These are phyloP conservation scores for Mesembrinibis cayennensis DNA, from an alignment of 2,113 vertebrate species.

Conservation along the genomic window DNA sequence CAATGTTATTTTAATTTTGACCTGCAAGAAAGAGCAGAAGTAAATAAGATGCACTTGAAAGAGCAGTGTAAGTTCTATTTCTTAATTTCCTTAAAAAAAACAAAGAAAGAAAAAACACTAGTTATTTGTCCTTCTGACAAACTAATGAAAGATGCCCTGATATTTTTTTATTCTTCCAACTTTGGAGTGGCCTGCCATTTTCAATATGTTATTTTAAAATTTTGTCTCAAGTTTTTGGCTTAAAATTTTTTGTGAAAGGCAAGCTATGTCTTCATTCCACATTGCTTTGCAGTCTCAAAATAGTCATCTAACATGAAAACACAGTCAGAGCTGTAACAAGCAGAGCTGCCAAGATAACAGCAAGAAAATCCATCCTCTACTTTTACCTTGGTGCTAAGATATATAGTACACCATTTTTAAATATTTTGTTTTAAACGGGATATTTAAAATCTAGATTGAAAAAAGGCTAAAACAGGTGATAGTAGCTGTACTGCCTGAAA, in stretches of 20 bases:
- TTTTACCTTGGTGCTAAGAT: constrained; percentile 18
- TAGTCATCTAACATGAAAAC: constrained; percentile 27
- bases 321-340: constrained; percentile 6
- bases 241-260: background rate
- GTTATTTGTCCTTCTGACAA: background rate
- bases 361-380: constrained; percentile 5
- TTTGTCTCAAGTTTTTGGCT: background rate
- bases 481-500: background rate
- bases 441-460: background rate
- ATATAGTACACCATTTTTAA: background rate
- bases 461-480: background rate
- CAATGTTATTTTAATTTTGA: background rate
- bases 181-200: background rate
- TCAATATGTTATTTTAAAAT: background rate
- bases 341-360: constrained; percentile 33
- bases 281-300: constrained; percentile 20
- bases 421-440: background rate
- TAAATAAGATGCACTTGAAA: background rate
- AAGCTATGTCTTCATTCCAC: constrained; percentile 19
- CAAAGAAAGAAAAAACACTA: rapidly evolving
- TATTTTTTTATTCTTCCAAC: background rate
- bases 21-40: background rate
- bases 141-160: background rate
- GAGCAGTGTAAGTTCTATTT: background rate
- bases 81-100: background rate